These are phyloP conservation scores for Heterotis niloticus DNA, from an alignment of 2,113 vertebrate species.

Conservation along the genomic window DNA sequence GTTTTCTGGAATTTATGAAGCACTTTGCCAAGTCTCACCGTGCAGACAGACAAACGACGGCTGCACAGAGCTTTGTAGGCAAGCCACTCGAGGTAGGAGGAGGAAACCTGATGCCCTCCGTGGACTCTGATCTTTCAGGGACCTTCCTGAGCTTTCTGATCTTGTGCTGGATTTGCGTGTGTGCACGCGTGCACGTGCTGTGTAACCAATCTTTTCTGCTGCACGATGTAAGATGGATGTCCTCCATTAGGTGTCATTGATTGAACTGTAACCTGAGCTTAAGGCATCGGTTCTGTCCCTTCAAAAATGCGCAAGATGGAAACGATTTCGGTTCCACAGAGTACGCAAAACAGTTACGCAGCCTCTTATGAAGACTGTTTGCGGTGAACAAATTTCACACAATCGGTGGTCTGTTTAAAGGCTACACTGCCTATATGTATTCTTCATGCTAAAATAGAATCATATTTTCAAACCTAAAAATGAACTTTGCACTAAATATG, in stretches of 20 bases:
- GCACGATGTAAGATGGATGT: conserved; percentile 16
- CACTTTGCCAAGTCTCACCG: background rate
- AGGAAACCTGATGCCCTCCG: background rate
- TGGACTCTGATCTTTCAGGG: background rate
- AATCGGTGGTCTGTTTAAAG: too few species aligned
- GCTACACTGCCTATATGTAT: too few species aligned
- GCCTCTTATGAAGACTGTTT: background rate
- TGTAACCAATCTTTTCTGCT: conserved; percentile 19
- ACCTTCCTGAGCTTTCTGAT: background rate
- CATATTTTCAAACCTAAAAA: too few species aligned
- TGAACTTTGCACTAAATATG: too few species aligned
- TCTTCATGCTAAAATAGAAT: too few species aligned
- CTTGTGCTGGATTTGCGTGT: too few species aligned
- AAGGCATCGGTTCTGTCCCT: background rate
- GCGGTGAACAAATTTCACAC: too few species aligned
- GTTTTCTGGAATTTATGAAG: background rate
- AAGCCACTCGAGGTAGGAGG: conserved; percentile 4
- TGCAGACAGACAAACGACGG: background rate
- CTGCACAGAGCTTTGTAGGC: background rate
- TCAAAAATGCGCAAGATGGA: background rate
- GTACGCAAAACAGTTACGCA: background rate
- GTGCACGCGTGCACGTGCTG: background rate
- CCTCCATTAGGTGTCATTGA: conserved; percentile 24
- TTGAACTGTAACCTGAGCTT: conserved; percentile 8
- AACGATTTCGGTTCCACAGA: background rate